phyloP scores from a whole-genome alignment of 2,888 invertebrate genomes.

The Arrhopalites spinosus region DNA sequence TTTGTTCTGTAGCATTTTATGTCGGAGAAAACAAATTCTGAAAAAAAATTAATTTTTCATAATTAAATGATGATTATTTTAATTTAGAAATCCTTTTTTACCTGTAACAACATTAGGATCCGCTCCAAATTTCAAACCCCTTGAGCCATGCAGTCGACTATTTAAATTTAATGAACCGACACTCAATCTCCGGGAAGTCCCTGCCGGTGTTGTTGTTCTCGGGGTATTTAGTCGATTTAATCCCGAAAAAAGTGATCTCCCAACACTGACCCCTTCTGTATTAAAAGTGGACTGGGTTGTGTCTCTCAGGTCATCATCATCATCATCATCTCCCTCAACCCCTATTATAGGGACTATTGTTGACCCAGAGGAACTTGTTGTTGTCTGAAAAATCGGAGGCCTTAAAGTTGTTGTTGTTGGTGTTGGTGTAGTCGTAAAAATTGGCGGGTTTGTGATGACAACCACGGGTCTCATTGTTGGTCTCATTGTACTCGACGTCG shows the following conservation, averaged over 20 bases:
- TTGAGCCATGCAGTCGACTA: neutral
- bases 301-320: slow-evolving; percentile 6
- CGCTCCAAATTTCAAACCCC: neutral
- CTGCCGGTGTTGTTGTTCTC: too few relatives aligned
- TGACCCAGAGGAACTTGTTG: neutral
- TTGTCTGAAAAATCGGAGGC: neutral
- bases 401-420: neutral
- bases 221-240: too few relatives aligned
- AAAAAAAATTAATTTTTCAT: neutral
- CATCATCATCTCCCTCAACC: slow-evolving; percentile 22
- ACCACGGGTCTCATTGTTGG: neutral
- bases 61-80: neutral
- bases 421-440: neutral
- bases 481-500: neutral
- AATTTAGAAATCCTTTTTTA: neutral
- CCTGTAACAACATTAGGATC: slow-evolving; percentile 30
- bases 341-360: slow-evolving; percentile 12
- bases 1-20: slow-evolving; percentile 54
- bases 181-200: neutral
- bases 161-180: neutral
- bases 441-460: neutral
- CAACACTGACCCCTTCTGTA: neutral
- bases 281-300: neutral
- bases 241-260: slow-evolving; percentile 17
- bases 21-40: slow-evolving; percentile 55